Evolutionary conservation across 2,797 vertebrate species (phyloP).

Genomic region (Darevskia mixta): DNA sequence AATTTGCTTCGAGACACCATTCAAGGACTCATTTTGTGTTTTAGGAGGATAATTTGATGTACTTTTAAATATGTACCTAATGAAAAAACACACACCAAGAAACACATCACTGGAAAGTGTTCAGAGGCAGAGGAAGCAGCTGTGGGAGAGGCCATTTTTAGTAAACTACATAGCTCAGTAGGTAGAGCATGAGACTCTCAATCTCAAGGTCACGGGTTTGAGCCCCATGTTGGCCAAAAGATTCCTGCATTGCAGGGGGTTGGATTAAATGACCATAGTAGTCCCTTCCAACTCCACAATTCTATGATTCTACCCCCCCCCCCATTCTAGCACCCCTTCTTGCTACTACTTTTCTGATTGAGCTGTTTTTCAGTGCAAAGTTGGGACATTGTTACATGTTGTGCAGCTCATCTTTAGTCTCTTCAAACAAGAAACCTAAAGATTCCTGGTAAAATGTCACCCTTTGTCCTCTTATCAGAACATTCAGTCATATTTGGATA

Average conservation of each 20-base stretch:
- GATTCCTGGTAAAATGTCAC: conserved; percentile 24
- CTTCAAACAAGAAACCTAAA: conserved; percentile 2
- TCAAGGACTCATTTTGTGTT: too few relatives aligned
- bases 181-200: too few relatives aligned
- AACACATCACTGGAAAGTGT: not conserved
- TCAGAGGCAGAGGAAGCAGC: too few relatives aligned
- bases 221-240: too few relatives aligned
- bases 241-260: too few relatives aligned
- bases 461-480: conserved; percentile 27
- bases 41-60: too few relatives aligned
- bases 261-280: too few relatives aligned
- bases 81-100: not conserved
- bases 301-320: too few relatives aligned
- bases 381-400: not conserved
- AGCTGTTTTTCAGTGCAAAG: not conserved
- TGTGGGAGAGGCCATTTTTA: not conserved
- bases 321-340: not conserved
- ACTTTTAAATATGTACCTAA: not conserved
- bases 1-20: too few relatives aligned
- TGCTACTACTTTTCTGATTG: not conserved
- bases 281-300: too few relatives aligned
- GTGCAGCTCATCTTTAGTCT: not conserved
- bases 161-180: too few relatives aligned
- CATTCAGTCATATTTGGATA: conserved; percentile 25
- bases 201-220: too few relatives aligned